These are phyloP conservation scores for Aphrophora alni DNA, from an alignment of 2,888 invertebrate species.

Conservation along the genomic window DNA sequence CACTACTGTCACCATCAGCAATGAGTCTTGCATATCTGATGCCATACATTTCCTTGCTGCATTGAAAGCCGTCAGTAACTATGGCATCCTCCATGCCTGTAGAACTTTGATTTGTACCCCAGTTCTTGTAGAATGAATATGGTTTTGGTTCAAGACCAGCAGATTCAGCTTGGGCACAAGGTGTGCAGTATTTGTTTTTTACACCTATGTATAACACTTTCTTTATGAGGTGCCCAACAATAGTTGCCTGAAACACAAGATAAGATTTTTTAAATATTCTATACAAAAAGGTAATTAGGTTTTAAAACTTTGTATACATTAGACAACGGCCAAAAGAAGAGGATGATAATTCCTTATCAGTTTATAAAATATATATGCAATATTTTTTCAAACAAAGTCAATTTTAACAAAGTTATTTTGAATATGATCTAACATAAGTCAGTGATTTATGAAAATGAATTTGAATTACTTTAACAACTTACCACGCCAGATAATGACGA, in stretches of 20 bases:
- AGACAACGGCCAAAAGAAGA: too few relatives aligned
- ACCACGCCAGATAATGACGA: constrained; percentile 43
- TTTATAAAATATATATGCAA: too few relatives aligned
- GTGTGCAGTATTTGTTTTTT: constrained; percentile 28
- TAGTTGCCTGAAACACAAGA: constrained; percentile 11
- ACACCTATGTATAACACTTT: constrained; percentile 14
- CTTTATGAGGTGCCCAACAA: not conserved
- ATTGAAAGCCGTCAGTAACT: constrained; percentile 21
- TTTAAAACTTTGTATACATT: too few relatives aligned
- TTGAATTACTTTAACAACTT: constrained; percentile 10
- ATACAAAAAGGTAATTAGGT: too few relatives aligned
- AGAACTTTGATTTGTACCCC: not conserved
- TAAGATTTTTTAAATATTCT: too few relatives aligned
- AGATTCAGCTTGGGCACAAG: constrained; percentile 18
- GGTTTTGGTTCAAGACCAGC: constrained; percentile 12
- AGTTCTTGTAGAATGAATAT: constrained; percentile 19
- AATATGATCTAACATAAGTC: too few relatives aligned
- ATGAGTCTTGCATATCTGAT: constrained; percentile 45
- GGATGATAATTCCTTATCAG: too few relatives aligned
- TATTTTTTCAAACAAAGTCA: too few relatives aligned
- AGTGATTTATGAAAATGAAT: too few relatives aligned
- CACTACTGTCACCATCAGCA: constrained; percentile 56
- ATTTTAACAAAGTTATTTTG: too few relatives aligned
- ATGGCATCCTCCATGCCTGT: not conserved
- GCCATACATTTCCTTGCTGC: constrained; percentile 32